Conservation (phyloP, 2,888 invertebrate species). For the Hoplodrina ambigua region DNA sequence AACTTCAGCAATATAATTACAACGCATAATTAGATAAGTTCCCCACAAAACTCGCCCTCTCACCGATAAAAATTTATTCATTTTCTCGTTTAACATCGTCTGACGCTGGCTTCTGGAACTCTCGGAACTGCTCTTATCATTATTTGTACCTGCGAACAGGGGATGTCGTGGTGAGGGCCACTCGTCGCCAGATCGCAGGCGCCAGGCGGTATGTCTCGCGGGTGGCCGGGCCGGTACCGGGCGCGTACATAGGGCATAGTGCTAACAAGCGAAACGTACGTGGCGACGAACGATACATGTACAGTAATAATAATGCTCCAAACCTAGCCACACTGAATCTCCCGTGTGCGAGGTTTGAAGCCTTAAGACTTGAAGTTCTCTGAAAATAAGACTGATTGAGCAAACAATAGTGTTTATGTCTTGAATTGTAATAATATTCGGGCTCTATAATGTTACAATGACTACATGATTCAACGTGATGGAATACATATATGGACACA, state of each 20-base stretch:
- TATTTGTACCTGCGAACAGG: slow-evolving; percentile 90
- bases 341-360: slow-evolving; percentile 68
- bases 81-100: slow-evolving; percentile 97
- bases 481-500: slow-evolving; percentile 73
- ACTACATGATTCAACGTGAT: slow-evolving; percentile 82
- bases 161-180: slow-evolving; percentile 82
- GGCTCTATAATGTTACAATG: slow-evolving; percentile 64
- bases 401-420: slow-evolving; percentile 60
- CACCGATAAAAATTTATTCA: slow-evolving; percentile 98
- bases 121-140: slow-evolving; percentile 91
- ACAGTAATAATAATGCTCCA: slow-evolving; percentile 59
- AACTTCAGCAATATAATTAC: slow-evolving; percentile 83
- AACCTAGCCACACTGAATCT: slow-evolving; percentile 61
- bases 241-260: slow-evolving; percentile 76
- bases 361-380: slow-evolving; percentile 65
- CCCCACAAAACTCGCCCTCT: slow-evolving; percentile 86
- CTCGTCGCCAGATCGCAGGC: slow-evolving; percentile 58
- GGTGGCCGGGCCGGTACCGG: slow-evolving; percentile 69
- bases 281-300: slow-evolving; percentile 59
- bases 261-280: slow-evolving; percentile 66
- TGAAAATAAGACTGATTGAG: slow-evolving; percentile 73
- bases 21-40: slow-evolving; percentile 76
- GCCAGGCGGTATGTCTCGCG: slow-evolving; percentile 61
- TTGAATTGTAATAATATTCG: slow-evolving; percentile 60
- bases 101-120: slow-evolving; percentile 94